These are phyloP conservation scores for Mythimna impura DNA, from an alignment of 2,888 invertebrate genomes.

Conservation along the genomic window DNA sequence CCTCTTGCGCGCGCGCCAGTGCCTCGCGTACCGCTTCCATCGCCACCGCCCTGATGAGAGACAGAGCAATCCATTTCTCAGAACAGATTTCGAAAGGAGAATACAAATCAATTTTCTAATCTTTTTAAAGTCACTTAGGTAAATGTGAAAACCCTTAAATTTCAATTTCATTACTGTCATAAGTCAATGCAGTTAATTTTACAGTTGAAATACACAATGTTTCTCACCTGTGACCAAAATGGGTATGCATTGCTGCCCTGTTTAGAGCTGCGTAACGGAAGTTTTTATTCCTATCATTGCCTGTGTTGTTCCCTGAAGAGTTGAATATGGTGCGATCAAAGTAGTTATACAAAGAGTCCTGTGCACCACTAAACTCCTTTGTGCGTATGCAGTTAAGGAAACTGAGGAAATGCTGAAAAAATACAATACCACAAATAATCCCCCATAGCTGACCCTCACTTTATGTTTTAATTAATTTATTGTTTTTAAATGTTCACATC, in stretches of 20 bases:
- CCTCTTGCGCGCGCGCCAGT: slow-evolving; percentile 96
- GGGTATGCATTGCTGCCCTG: slow-evolving; percentile 96
- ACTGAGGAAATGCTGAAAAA: slow-evolving; percentile 96
- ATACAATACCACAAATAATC: background rate
- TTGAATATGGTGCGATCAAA: slow-evolving; percentile 92
- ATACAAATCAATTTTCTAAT: too few relatives aligned
- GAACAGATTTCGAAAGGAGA: background rate
- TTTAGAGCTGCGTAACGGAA: slow-evolving; percentile 97
- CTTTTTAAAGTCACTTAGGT: too few relatives aligned
- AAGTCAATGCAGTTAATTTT: background rate
- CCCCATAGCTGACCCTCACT: too few relatives aligned
- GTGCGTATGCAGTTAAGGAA: slow-evolving; percentile 97
- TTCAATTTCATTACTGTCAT: too few relatives aligned
- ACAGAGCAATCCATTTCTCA: background rate
- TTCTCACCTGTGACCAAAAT: slow-evolving; percentile 94
- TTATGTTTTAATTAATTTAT: too few relatives aligned
- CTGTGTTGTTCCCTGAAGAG: slow-evolving; percentile 77
- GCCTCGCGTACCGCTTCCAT: slow-evolving; percentile 96
- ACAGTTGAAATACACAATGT: background rate
- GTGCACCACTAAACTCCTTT: slow-evolving; percentile 96
- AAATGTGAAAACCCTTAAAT: too few relatives aligned
- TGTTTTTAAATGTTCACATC: too few relatives aligned
- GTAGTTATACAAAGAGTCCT: slow-evolving; percentile 95
- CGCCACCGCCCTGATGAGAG: slow-evolving; percentile 92
- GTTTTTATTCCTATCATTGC: slow-evolving; percentile 90